These are phyloP conservation scores for Atherinosoma microstoma DNA, from an alignment of 2,797 vertebrate genomes.

Conservation along the genomic window DNA sequence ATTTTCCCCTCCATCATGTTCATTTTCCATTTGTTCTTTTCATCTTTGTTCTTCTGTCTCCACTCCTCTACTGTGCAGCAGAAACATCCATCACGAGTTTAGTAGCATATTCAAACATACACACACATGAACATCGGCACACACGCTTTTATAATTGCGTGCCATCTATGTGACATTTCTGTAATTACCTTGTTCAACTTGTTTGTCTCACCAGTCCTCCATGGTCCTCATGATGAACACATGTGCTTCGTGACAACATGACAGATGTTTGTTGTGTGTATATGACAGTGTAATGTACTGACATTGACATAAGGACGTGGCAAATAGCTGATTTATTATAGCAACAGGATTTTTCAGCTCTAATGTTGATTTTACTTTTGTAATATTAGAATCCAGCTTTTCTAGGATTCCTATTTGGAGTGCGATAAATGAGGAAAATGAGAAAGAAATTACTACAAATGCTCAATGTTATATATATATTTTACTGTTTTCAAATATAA, in stretches of 20 bases:
- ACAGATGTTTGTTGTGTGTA: slow-evolving; percentile 6
- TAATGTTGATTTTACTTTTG: slow-evolving; percentile 10
- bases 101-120: not conserved
- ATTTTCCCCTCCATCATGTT: too few relatives aligned
- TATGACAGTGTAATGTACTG: slow-evolving; percentile 2
- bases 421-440: too few relatives aligned
- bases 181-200: slow-evolving; percentile 36
- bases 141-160: slow-evolving; percentile 44
- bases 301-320: slow-evolving; percentile 54
- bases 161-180: slow-evolving; percentile 40
- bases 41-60: too few relatives aligned
- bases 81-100: too few relatives aligned
- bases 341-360: slow-evolving; percentile 11
- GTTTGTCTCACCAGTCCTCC: slow-evolving; percentile 26
- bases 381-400: too few relatives aligned
- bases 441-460: too few relatives aligned
- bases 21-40: too few relatives aligned
- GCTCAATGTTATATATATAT: too few relatives aligned
- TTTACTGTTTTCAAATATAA: too few relatives aligned
- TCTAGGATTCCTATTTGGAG: not conserved
- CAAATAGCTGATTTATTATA: slow-evolving; percentile 42
- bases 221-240: not conserved
- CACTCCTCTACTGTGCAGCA: not conserved
- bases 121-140: not conserved
- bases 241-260: slow-evolving; percentile 29